Evolutionary conservation across 2,888 invertebrate species (phyloP).

Genomic region (Netelia melanura): DNA sequence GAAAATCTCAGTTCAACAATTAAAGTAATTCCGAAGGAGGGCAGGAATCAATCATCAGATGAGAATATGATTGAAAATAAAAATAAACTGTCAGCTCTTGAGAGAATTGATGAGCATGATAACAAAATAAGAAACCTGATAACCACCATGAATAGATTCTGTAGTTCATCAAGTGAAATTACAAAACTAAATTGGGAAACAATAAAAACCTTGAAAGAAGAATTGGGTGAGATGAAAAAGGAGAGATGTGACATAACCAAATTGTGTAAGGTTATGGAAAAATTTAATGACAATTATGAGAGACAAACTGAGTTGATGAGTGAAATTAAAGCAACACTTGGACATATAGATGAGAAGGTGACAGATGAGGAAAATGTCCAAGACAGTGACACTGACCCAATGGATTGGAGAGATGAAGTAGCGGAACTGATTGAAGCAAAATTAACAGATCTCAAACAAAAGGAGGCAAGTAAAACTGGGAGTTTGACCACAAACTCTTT

Average conservation of each 20-base stretch:
- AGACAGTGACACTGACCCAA: constrained; percentile 14
- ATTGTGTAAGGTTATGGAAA: constrained; percentile 24
- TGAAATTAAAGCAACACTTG: constrained; percentile 32
- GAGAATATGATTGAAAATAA: constrained; percentile 20
- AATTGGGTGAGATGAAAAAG: constrained; percentile 24
- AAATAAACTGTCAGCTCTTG: constrained; percentile 24
- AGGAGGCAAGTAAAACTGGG: not conserved
- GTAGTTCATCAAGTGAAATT: constrained; percentile 8
- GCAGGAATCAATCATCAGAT: constrained; percentile 14
- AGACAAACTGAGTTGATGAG: constrained; percentile 28
- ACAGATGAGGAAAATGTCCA: constrained; percentile 16
- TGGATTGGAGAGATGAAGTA: constrained; percentile 30
- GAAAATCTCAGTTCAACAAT: constrained; percentile 7
- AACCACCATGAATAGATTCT: constrained; percentile 20
- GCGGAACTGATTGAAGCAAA: constrained; percentile 24
- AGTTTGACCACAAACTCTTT: constrained; percentile 1
- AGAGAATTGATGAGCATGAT: constrained; percentile 15
- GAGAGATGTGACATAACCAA: constrained; percentile 28
- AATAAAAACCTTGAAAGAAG: constrained; percentile 21
- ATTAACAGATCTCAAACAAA: constrained; percentile 12
- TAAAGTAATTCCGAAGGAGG: constrained; percentile 14
- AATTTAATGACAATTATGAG: constrained; percentile 31
- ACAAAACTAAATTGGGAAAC: constrained; percentile 21
- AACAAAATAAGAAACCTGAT: constrained; percentile 22
- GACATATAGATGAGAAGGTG: constrained; percentile 17